A percentile compares a stretch with the other conserved stretches of the same genome.
Conservation (phyloP, 2,797 vertebrate genomes). For the Manis javanica region DNA sequence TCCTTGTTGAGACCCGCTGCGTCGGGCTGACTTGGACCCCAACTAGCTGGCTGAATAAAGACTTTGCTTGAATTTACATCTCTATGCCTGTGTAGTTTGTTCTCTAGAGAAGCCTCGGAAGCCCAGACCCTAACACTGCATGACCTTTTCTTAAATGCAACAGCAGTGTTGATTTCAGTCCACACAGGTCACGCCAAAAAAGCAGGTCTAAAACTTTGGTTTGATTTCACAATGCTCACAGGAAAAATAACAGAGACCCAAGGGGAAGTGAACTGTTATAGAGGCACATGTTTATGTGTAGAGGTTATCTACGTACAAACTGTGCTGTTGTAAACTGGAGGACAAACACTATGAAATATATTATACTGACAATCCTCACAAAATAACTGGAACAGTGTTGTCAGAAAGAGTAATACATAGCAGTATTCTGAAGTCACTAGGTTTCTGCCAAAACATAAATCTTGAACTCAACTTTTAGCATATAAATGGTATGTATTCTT, state of each 20-base stretch:
- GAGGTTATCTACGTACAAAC: background rate
- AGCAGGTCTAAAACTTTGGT: background rate
- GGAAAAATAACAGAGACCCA: background rate
- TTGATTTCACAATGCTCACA: background rate
- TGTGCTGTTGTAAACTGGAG: background rate
- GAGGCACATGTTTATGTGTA: background rate
- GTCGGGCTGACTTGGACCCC: no score
- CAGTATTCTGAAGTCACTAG: background rate
- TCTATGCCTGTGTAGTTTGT: no score
- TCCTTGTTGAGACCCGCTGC: no score
- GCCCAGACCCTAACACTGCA: no score
- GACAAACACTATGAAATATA: background rate
- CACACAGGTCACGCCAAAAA: background rate
- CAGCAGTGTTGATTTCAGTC: background rate
- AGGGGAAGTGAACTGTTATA: background rate
- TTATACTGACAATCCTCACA: background rate
- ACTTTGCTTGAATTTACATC: no score
- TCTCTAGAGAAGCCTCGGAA: no score
- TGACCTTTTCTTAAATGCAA: no score
- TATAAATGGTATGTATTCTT: background rate
- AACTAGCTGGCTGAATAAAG: no score
- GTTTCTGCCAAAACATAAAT: background rate
- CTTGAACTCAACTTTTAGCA: background rate
- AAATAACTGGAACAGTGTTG: background rate
- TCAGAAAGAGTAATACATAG: background rate